Percentiles rank a stretch among this genome's conserved stretches.
Evolutionary conservation across 2,113 vertebrate genomes (phyloP).

Genomic region (Amphiprion ocellaris): DNA sequence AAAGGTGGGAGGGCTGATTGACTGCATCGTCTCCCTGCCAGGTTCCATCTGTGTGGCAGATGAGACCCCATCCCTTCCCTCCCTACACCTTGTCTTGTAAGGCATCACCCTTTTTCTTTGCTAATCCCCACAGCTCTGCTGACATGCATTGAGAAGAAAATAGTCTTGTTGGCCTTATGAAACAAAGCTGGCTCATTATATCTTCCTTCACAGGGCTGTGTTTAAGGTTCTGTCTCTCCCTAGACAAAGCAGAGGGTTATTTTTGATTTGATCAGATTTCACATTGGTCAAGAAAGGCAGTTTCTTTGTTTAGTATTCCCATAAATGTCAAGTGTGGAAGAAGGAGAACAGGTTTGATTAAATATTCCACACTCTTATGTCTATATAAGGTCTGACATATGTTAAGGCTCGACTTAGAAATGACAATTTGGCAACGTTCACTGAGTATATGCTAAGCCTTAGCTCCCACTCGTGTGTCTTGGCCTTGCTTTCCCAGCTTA

Average conservation of each 20-base stretch:
- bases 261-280: conserved; percentile 19
- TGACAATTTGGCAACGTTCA: not conserved
- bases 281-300: not conserved
- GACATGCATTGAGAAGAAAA: conserved; percentile 64
- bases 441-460: not conserved
- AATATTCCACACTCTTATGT: no score
- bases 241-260: not conserved
- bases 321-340: not conserved
- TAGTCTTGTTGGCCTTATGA: not conserved
- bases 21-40: conserved; percentile 65
- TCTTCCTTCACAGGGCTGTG: not conserved
- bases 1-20: conserved; percentile 64
- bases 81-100: conserved; percentile 43
- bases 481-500: not conserved
- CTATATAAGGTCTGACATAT: not conserved
- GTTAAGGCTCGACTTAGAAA: not conserved
- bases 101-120: conserved; percentile 37
- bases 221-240: conserved; percentile 10
- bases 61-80: conserved; percentile 52
- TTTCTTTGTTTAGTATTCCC: not conserved
- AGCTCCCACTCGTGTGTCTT: not conserved
- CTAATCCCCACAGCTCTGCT: conserved; percentile 65
- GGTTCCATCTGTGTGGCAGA: conserved; percentile 71
- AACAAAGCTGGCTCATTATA: conserved; percentile 21
- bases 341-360: no score